Percentiles rank a stretch among this genome's conserved stretches.
Evolutionary conservation across 1,140 invertebrate species (phyloP).

Genomic region (Subanguina moxae): DNA sequence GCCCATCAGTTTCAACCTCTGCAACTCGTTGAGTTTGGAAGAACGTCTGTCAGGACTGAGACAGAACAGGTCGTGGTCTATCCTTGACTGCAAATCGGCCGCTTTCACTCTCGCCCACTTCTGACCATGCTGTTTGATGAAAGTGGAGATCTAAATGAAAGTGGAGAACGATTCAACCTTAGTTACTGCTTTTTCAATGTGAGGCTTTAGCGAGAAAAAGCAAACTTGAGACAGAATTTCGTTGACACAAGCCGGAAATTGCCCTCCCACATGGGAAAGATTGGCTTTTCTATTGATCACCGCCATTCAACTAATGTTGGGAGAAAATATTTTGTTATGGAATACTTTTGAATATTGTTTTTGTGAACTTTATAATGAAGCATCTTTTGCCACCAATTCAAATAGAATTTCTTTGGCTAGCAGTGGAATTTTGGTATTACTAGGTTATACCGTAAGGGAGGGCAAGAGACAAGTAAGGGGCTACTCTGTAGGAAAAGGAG

Average conservation of each 20-base stretch:
- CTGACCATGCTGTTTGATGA: conserved; percentile 7
- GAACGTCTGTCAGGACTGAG: conserved; percentile 6
- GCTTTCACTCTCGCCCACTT: conserved; percentile 11
- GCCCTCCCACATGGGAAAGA: neutral
- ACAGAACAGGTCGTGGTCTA: conserved; percentile 8
- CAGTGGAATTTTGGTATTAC: no score
- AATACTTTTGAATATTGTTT: no score
- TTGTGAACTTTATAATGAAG: no score
- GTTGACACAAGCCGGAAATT: neutral
- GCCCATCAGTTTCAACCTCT: conserved; percentile 4
- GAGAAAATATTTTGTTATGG: no score
- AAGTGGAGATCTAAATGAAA: neutral
- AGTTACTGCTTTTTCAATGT: neutral
- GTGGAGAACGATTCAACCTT: neutral
- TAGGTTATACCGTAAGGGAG: no score
- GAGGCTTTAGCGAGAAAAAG: neutral
- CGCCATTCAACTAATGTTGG: no score
- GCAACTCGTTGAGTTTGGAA: conserved; percentile 5
- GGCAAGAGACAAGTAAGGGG: no score
- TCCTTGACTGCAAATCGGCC: conserved; percentile 5
- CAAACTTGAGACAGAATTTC: neutral
- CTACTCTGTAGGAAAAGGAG: no score
- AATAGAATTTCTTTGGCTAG: no score
- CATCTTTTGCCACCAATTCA: no score
- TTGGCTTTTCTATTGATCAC: no score